Evolutionary conservation across 2,113 vertebrate genomes (phyloP).

Genomic region (Ellobius talpinus): DNA sequence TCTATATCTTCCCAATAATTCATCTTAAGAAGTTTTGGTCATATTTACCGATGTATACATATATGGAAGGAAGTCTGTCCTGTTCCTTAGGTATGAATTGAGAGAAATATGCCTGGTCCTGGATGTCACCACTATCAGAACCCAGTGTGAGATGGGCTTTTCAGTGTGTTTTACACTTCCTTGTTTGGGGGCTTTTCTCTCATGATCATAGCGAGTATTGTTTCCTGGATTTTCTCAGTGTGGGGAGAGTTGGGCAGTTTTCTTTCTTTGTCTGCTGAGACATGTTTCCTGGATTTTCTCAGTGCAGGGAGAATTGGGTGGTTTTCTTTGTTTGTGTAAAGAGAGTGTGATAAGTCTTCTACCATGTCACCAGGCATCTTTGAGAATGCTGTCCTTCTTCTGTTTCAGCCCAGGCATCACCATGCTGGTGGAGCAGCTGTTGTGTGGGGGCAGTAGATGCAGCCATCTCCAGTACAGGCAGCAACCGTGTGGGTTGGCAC

Average conservation of each 20-base stretch:
- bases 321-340: not conserved
- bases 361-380: not conserved
- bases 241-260: not conserved
- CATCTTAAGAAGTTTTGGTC: slow-evolving; percentile 66
- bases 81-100: not conserved
- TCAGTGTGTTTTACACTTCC: not conserved
- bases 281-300: not conserved
- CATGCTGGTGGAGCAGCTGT: not conserved
- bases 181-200: not conserved
- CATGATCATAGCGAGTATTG: not conserved
- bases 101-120: not conserved
- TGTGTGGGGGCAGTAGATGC: too few relatives aligned
- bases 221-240: not conserved
- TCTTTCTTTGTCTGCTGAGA: not conserved
- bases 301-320: not conserved
- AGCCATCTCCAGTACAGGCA: not conserved
- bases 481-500: not conserved
- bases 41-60: not conserved
- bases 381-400: not conserved
- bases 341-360: not conserved
- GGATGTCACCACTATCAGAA: not conserved
- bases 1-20: slow-evolving; percentile 66
- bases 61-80: not conserved
- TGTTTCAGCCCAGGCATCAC: not conserved
- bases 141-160: not conserved